Evolutionary conservation across 2,113 vertebrate genomes (phyloP), one percentile per base, ranked within the genome.

Genomic region (Mesitornis unicolor): DNA sequence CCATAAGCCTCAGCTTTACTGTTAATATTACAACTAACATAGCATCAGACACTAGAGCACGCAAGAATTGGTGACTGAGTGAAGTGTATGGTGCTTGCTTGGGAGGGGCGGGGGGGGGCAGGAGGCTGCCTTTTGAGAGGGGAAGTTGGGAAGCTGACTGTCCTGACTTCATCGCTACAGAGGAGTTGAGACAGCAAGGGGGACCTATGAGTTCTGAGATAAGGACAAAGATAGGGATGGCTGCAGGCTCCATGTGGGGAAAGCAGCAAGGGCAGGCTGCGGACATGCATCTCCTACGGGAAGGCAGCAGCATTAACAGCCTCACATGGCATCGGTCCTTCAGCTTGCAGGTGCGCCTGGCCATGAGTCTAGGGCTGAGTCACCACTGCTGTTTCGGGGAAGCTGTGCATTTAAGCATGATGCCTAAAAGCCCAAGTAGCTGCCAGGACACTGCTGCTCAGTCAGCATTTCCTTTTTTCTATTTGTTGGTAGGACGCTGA

Each of bases 211-310:
- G 20, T 54, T 92, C 51, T 64, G 33, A 11, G 31, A 8, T 83
- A 14, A 48, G 11, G 6, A 4, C 33, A 35, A 40, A 36, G 24
- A 42, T 3, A 7, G 26, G 40, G 22, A 18, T 26, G 33, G 7
- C 59, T 89, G 50, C 36, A 81, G 25, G 15, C 53, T 83, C 24
- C 35, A 25, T 1, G 1, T 0, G 1, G n/a, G 25, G 17, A 60
- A 82, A 65, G 43, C 0, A 0, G 13, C 0, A 1, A 9, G 3
- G 3, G 2, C 3, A 65, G 8, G 17, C 42, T 31, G 35, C 16
- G 42, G 21, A 25, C 0, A 0, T 36, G 59, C 0, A 1, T 33
- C 8, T 51, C 38, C 25, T 0, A 0, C 54, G 71, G 47, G 22
- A 64, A 9, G 13, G 11, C 33, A 57, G 53, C 64, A 76, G 31